Evolutionary conservation across 2,113 vertebrate genomes (phyloP), one percentile per base, ranked within the genome.

Genomic region (Daboia siamensis): DNA sequence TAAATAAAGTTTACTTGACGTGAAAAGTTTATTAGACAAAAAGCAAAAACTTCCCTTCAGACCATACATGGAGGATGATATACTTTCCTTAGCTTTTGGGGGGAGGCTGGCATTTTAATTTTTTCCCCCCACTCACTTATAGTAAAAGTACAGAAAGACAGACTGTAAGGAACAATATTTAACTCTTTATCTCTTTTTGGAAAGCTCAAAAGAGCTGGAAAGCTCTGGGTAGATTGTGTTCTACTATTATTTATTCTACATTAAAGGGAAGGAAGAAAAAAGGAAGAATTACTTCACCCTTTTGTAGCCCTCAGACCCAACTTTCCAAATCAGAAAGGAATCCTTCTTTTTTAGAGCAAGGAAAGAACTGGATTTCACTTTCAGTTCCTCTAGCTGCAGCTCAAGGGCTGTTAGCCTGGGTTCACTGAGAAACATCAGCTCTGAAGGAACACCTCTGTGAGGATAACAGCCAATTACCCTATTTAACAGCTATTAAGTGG

Each of bases 401-500:
- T 1, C 87, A 33, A 11, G 55, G 12, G 1, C 55, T 1, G 17
- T 55, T 86, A 89, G 91, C 80, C 55, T 48, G 39, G 89, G 23
- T 86, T 87, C 86, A 59, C 26, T 69, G 64, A 51, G 89, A 87
- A 44, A 64, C 55, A 44, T n/a, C 21, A 54, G 57, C 91, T 90
- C 86, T 51, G 89, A 92, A 94, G 69, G 57, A 90, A 69, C 91
- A 92, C 26, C 51, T 91, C 88, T 90, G 80, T 84, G 87, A 93
- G 48, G 54, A 85, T 69, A 89, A 91, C 87, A 85, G 87, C 55
- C 46, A 86, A 94, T 87, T 56, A 93, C 51, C 93, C 89, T 91
- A 93, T 89, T 93, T 88, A 93, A 85, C 87, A 91, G 91, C 90
- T 93, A 91, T 92, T 88, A 94, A 91, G 20, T 57, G 15, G 55